Base-by-base conservation (phyloP, 2,888 invertebrate genomes). In the Nomada ferruginata region DNA sequence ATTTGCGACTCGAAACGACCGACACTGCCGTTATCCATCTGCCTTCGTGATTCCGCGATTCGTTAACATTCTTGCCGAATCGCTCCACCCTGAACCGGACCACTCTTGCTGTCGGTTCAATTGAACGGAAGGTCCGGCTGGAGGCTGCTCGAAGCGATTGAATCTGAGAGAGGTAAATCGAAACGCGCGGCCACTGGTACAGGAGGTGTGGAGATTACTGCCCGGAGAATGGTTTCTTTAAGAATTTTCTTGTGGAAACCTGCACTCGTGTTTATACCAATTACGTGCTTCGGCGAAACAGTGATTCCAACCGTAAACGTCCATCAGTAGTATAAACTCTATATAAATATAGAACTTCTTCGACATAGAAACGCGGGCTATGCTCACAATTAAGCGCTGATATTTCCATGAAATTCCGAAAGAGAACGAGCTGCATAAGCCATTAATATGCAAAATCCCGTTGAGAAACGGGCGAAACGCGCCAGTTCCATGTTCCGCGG, bases 21-120 rank as follows among this genome's bases (percentile, higher is more conserved):
- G 66, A 77, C 79, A 82, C 71, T 75, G 76, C 83, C 79, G 91
- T 91, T 91, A 91, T 91, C 89, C 91, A 89, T 91, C 89, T 89
- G 86, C 81, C 85, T 85, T 83, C 84, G 76, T 85, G 89, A 90
- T 91, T 92, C 89, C 86, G 85, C 89, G 89, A 91, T 91, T 92
- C 91, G 91, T 92, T 92, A 92, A 92, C 90, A 92, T 92, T 92
- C 91, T 91, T 91, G 84, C 86, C 87, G 90, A 90, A 90, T 90
- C 90, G 55, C 26, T 50, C 50, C 13, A n/a, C 4, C 15, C 9
- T 18, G 69, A 15, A 53, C 36, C 29, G 70, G 26, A 44, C 18
- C 36, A 36, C 29, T 36, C 26, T 47, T 47, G 42, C 20, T 4
- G 15, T 36, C 42, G 63, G 5, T 20, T 2, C 20, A 26, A 23